Conservation (phyloP, 2,113 vertebrate species). For the Cebidichthys violaceus region DNA sequence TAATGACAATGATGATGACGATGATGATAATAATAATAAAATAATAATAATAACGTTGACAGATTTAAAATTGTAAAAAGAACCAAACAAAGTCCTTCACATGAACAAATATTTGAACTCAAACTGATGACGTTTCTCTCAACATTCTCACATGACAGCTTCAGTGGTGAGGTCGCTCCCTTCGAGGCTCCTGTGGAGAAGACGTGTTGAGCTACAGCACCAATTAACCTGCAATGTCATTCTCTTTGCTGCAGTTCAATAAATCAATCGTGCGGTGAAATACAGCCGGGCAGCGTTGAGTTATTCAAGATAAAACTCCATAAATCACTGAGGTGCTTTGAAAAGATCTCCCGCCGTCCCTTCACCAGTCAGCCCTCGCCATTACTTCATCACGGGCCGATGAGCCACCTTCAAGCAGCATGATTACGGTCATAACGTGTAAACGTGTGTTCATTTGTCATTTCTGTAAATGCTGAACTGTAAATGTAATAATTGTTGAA, state of each 20-base stretch:
- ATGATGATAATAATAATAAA: no score
- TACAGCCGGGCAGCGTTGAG: conserved; percentile 26
- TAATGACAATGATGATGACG: no score
- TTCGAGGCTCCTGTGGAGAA: conserved; percentile 13
- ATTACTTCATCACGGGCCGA: not conserved
- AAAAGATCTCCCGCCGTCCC: conserved; percentile 31
- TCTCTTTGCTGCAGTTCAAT: conserved; percentile 53
- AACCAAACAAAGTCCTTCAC: no score
- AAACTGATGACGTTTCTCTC: not conserved
- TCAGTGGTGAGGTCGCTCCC: not conserved
- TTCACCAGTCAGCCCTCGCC: not conserved
- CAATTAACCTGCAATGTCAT: conserved; percentile 64
- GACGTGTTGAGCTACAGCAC: conserved; percentile 38
- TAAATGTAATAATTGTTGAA: not conserved
- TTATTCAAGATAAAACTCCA: conserved; percentile 38
- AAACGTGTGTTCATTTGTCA: not conserved
- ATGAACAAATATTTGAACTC: not conserved
- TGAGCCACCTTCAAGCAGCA: not conserved
- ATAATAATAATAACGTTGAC: no score
- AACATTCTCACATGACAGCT: not conserved
- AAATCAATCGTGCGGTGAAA: conserved; percentile 59
- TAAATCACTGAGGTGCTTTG: conserved; percentile 11
- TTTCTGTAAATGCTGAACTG: no score
- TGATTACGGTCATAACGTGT: not conserved
- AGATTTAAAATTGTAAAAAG: no score